A percentile compares a stretch with the other conserved stretches of the same genome.
phyloP scores from a whole-genome alignment of 2,113 vertebrate species.

The human region DNA sequence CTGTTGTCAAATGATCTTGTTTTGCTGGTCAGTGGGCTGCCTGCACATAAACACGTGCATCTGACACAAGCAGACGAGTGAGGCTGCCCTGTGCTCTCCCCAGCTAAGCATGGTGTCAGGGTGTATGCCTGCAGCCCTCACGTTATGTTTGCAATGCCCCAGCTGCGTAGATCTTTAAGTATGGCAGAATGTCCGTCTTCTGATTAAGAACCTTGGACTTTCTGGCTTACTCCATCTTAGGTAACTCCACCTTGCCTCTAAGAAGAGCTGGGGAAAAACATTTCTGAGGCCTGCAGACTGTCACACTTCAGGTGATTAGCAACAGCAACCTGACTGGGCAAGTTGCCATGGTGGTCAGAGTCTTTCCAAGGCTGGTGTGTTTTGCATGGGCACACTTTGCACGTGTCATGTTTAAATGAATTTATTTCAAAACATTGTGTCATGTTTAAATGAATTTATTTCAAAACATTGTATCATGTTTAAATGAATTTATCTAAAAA shows the following conservation, averaged over 20 bases:
- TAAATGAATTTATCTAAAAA: not conserved
- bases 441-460: not conserved
- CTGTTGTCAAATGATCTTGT: not conserved
- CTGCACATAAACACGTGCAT: not conserved
- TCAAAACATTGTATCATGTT: not conserved
- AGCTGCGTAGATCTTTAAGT: not conserved
- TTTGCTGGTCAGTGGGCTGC: not conserved
- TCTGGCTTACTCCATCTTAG: not conserved
- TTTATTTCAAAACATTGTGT: not conserved
- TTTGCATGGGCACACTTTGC: rapidly evolving
- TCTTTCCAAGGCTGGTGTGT: not conserved
- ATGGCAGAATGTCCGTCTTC: not conserved
- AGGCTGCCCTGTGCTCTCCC: not conserved
- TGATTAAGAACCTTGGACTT: not conserved
- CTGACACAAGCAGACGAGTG: not conserved
- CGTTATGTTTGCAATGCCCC: rapidly evolving
- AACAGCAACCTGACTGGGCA: not conserved
- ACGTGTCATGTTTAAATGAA: not conserved
- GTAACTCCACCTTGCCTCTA: not conserved
- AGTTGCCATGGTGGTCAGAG: not conserved
- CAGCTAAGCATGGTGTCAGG: not conserved
- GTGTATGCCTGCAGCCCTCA: rapidly evolving
- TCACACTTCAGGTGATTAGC: not conserved
- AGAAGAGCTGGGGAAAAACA: not conserved
- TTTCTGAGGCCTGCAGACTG: not conserved